These are phyloP conservation scores for Phymanthus crucifer DNA, from an alignment of 92 coral and sea anemone species.

Conservation along the genomic window DNA sequence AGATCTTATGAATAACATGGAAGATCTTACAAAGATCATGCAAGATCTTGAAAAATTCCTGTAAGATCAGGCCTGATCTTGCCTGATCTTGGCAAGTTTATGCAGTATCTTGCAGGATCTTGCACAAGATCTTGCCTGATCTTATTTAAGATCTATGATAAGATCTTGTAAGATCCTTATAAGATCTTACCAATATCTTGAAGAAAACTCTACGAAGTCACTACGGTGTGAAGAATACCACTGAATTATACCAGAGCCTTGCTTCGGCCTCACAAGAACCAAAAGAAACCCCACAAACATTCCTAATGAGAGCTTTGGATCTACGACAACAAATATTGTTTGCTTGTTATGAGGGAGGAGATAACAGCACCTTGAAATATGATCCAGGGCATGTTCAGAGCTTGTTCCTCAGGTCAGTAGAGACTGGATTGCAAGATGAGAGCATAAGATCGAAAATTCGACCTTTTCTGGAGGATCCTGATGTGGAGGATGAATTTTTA, in stretches of 20 bases:
- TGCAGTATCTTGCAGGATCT: too few relatives aligned
- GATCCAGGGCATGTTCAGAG: slow-evolving; percentile 43
- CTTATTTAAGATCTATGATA: too few relatives aligned
- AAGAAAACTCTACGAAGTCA: slow-evolving; percentile 57
- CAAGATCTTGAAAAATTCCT: too few relatives aligned
- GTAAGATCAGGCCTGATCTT: too few relatives aligned
- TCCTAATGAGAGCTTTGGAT: slow-evolving; percentile 7
- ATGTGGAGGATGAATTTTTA: slow-evolving; percentile 40
- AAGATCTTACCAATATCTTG: too few relatives aligned
- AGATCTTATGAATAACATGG: too few relatives aligned
- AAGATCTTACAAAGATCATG: too few relatives aligned
- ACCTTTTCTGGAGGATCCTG: slow-evolving; percentile 46
- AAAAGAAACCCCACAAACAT: background rate
- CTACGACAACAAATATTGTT: slow-evolving; percentile 48
- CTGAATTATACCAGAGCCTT: background rate
- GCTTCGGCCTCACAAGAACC: background rate
- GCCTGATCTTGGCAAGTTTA: too few relatives aligned
- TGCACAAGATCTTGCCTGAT: too few relatives aligned
- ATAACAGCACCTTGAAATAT: slow-evolving; percentile 36
- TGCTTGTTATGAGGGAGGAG: slow-evolving; percentile 29
- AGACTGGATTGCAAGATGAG: slow-evolving; percentile 64
- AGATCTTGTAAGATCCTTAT: too few relatives aligned
- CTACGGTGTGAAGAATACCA: slow-evolving; percentile 28
- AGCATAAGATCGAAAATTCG: slow-evolving; percentile 56
- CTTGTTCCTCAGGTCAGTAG: slow-evolving; percentile 50